These are phyloP conservation scores for Progne subis DNA, from an alignment of 2,113 vertebrate genomes.

Conservation along the genomic window DNA sequence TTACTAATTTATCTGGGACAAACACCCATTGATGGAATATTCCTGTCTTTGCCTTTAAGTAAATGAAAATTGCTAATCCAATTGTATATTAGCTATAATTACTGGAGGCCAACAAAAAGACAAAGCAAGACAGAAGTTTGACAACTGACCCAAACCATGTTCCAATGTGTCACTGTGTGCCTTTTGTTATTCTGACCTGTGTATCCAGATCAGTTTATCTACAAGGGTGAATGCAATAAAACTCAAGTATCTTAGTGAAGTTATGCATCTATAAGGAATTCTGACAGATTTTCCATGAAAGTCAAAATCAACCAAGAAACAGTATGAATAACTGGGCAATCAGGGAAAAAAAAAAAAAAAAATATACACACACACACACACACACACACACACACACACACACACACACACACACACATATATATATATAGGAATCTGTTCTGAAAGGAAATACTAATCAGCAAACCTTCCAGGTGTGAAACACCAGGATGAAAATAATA, in stretches of 20 bases:
- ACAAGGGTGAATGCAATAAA: neutral
- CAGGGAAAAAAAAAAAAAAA: too few relatives aligned
- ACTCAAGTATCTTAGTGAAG: neutral
- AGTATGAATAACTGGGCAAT: neutral
- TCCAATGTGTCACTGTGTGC: neutral
- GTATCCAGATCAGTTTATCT: neutral
- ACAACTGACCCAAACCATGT: neutral
- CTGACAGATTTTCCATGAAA: neutral
- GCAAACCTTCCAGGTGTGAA: neutral
- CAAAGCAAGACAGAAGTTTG: neutral
- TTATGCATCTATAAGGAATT: neutral
- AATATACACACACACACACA: too few relatives aligned
- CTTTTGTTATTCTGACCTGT: neutral
- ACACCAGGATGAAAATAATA: neutral
- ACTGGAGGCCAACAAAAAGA: neutral
- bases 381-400: too few relatives aligned
- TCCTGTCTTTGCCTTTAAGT: neutral
- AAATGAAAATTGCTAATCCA: neutral
- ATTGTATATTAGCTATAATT: neutral
- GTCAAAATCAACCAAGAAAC: neutral
- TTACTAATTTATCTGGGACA: neutral
- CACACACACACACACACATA: too few relatives aligned
- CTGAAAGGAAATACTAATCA: neutral
- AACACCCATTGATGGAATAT: neutral
- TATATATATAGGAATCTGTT: neutral